A percentile compares a stretch with the other conserved stretches of the same genome.
phyloP scores from a whole-genome alignment of 2,113 vertebrate species.

The Burhinus oedicnemus region DNA sequence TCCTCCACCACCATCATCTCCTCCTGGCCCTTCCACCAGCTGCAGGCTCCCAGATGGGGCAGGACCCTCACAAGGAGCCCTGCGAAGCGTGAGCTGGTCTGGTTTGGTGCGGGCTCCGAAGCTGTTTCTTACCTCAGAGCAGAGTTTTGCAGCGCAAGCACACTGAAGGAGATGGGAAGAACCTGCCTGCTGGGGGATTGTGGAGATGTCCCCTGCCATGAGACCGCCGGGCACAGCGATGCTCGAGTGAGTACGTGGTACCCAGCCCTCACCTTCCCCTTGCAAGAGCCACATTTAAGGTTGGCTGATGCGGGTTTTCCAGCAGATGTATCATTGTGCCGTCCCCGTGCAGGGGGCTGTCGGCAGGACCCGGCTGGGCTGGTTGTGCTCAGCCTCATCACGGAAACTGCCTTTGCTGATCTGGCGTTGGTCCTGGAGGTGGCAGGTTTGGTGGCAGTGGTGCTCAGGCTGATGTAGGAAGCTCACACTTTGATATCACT shows the following conservation, averaged over 20 bases:
- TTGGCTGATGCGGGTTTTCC: not conserved
- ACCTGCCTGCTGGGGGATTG: not conserved
- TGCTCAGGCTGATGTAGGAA: not conserved
- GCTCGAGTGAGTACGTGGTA: fast-evolving
- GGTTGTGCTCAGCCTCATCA: not conserved
- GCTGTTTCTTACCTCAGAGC: not conserved
- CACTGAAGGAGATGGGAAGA: fast-evolving
- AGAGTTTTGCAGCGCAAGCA: fast-evolving
- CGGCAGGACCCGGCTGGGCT: not conserved
- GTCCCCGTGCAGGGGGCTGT: too few relatives aligned
- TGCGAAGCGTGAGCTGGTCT: not conserved
- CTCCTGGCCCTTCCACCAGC: not conserved
- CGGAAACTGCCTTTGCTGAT: not conserved
- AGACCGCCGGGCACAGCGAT: fast-evolving
- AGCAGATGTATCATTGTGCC: fast-evolving
- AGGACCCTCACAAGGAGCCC: not conserved
- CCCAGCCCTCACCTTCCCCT: not conserved
- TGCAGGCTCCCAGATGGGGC: not conserved
- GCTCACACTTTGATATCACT: fast-evolving
- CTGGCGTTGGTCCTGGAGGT: not conserved
- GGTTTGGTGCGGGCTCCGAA: not conserved
- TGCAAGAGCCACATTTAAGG: fast-evolving
- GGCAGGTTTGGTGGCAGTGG: not conserved
- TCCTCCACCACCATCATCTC: not conserved
- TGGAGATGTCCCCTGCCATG: fast-evolving